Conservation (phyloP, 1,140 invertebrate genomes). For the Heliconius hewitsoni region DNA sequence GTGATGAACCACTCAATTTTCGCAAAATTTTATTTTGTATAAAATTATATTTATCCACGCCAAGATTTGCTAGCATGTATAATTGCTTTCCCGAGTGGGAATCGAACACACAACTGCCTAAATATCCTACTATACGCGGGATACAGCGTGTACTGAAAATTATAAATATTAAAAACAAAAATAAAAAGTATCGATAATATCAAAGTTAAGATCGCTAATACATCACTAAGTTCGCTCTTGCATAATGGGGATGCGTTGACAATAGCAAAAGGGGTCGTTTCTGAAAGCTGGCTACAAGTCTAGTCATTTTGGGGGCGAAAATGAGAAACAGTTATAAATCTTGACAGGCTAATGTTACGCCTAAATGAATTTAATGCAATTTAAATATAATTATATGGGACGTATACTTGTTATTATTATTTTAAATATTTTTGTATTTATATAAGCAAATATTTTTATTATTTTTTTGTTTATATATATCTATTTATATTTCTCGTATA, state of each 20-base stretch:
- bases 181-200: slow-evolving; percentile 5
- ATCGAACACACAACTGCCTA: neutral
- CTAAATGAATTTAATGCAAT: slow-evolving; percentile 1
- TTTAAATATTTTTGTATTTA: too few relatives aligned
- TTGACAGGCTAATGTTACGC: slow-evolving; percentile 11
- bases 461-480: too few relatives aligned
- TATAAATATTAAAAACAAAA: neutral
- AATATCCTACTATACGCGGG: too few relatives aligned
- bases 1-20: too few relatives aligned
- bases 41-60: too few relatives aligned
- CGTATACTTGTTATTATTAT: neutral
- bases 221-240: slow-evolving; percentile 48
- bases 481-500: too few relatives aligned
- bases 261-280: slow-evolving; percentile 23
- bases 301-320: slow-evolving; percentile 17
- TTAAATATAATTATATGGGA: neutral
- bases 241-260: slow-evolving; percentile 48
- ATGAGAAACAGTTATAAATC: slow-evolving; percentile 14
- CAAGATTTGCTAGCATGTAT: too few relatives aligned
- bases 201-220: slow-evolving; percentile 1
- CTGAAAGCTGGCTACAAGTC: slow-evolving; percentile 5
- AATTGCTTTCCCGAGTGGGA: neutral
- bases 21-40: too few relatives aligned
- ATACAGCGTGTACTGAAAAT: too few relatives aligned
- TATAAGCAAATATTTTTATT: too few relatives aligned